phyloP scores from a whole-genome alignment of 2,113 vertebrate genomes.

The Sylvilagus bachmani region DNA sequence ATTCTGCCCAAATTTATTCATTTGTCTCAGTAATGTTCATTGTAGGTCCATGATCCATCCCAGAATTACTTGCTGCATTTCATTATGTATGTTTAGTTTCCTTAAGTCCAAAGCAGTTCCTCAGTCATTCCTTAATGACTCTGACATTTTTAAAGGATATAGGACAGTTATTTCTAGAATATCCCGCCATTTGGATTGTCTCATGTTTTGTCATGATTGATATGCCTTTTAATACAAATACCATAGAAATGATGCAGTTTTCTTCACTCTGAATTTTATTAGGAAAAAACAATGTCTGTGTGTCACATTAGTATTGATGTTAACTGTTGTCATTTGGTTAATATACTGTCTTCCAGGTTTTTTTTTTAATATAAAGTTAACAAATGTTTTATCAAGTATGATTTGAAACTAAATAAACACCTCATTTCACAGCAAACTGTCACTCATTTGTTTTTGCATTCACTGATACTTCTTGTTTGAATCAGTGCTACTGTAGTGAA shows the following conservation, averaged over 20 bases:
- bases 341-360: not conserved
- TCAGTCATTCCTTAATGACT: too few relatives aligned
- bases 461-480: not conserved
- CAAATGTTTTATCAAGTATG: not conserved
- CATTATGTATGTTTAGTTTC: not conserved
- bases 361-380: not conserved
- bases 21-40: not conserved
- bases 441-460: not conserved
- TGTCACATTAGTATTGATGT: not conserved
- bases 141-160: not conserved
- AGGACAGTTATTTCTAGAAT: constrained; percentile 1
- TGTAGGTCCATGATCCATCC: not conserved
- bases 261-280: not conserved
- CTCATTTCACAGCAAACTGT: not conserved
- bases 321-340: not conserved
- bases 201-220: not conserved
- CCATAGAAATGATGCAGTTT: not conserved
- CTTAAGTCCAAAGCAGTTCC: not conserved
- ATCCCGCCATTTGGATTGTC: constrained; percentile 16
- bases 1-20: not conserved
- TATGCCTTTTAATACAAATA: not conserved
- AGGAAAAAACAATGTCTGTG: not conserved
- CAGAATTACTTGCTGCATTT: constrained; percentile 3
- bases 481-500: not conserved
- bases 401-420: not conserved